Evolutionary conservation across 2,797 vertebrate genomes (phyloP), one percentile per base, ranked within the genome.

Genomic region (Uromys caudimaculatus): DNA sequence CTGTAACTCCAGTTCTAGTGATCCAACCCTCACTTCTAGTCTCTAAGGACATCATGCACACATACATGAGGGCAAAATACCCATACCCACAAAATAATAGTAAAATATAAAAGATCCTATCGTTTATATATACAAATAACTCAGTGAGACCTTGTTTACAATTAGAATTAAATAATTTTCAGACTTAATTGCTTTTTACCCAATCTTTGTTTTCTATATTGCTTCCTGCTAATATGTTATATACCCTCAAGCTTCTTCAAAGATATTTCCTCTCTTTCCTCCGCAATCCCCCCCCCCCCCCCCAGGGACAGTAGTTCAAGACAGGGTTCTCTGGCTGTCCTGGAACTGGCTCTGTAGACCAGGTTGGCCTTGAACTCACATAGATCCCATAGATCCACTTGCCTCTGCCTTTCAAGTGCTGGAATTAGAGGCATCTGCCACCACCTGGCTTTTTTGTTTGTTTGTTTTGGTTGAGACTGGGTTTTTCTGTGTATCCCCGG

Each of bases 131-230:
- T 35, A 52, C 14, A 52, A 24, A 54, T 21, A 54, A 52, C 76
- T 79, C 77, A 50, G 44, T 56, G 50, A 54, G 10, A 58, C 62
- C 50, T 85, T 85, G 44, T 8, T 93, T 13, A 89, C 12, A 87
- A 47, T 77, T 71, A 86, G 75, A 95, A 88, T 77, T 47, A 86
- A 69, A 75, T 82, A 56, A 52, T 88, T 92, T 91, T 78, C 41
- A 78, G 52, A 75, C 21, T 1, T 95, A 58, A 69, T 76, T 67
- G 76, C 81, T 27, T 38, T 10, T 95, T 92, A 91, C 1, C 19
- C 32, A 77, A 35, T 50, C 16, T 24, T 62, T 62, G 81, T 82
- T 78, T 89, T 41, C 24, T 41, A 32, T 44, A 91, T 52, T 35
- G 79, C 7, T 93, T 85, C 9, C 71, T 86, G 85, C 47, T 94